phyloP scores from a whole-genome alignment of 2,797 vertebrate species.

The Pteronotus mesoamericanus region DNA sequence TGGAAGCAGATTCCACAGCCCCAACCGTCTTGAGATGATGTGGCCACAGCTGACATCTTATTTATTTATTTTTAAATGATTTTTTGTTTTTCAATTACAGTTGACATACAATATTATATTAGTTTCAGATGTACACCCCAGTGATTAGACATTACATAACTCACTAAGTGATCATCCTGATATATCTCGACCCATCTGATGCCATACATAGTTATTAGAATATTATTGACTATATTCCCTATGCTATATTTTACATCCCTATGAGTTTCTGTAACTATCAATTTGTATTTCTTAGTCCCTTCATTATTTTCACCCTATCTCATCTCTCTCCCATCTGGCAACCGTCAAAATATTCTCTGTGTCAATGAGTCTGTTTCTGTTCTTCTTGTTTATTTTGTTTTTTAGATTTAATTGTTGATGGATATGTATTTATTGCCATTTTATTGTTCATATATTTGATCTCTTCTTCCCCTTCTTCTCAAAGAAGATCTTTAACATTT shows the following conservation, averaged over 20 bases:
- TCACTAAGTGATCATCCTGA: neutral
- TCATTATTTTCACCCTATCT: neutral
- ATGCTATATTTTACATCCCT: neutral
- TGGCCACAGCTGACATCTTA: neutral
- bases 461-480: neutral
- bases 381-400: neutral
- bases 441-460: neutral
- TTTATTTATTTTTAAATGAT: neutral
- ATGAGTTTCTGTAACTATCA: neutral
- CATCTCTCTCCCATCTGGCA: neutral
- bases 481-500: neutral
- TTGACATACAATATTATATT: neutral
- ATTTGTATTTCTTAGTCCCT: neutral
- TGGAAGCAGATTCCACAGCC: neutral
- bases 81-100: neutral
- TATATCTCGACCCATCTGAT: neutral
- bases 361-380: neutral
- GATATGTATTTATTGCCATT: neutral
- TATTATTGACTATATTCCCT: neutral
- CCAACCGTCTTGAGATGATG: neutral
- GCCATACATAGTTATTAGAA: neutral
- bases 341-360: neutral
- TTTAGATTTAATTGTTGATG: neutral
- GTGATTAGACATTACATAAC: neutral
- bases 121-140: neutral